These are phyloP conservation scores for Chionoecetes opilio DNA, from an alignment of 1,140 invertebrate species.

Conservation along the genomic window DNA sequence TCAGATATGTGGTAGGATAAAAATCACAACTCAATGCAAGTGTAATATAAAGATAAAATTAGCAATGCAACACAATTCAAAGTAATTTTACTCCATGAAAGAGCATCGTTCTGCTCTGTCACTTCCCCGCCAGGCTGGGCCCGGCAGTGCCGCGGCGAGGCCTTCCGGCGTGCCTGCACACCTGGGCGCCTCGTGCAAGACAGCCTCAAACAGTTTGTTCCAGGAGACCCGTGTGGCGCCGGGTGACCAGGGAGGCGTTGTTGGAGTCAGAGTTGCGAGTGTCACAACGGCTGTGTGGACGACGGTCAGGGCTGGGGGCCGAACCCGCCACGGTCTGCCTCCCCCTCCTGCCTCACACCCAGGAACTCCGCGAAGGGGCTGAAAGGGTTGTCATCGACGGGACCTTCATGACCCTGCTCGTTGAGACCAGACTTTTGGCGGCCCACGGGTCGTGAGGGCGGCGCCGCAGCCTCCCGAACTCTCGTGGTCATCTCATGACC, in stretches of 20 bases:
- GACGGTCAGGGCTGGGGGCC: neutral
- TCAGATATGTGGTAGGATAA: neutral
- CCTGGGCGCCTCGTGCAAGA: too few species aligned
- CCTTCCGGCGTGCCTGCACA: too few species aligned
- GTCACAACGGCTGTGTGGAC: neutral
- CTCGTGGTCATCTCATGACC: conserved; percentile 37
- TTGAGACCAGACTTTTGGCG: conserved; percentile 18
- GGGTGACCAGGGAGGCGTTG: too few species aligned
- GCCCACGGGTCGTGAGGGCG: neutral
- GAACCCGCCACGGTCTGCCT: neutral
- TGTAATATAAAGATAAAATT: neutral
- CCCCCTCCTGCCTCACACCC: conserved; percentile 41
- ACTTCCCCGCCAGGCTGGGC: too few species aligned
- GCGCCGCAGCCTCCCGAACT: neutral
- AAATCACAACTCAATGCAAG: neutral
- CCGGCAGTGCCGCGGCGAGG: neutral
- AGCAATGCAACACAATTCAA: neutral
- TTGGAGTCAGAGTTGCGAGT: too few species aligned
- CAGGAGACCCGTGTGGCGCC: too few species aligned
- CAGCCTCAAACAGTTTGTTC: too few species aligned
- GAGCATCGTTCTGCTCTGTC: too few species aligned
- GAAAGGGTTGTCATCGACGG: conserved; percentile 31
- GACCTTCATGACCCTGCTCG: neutral
- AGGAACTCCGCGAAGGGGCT: conserved; percentile 58
- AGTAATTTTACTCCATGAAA: too few species aligned